Percentiles rank a stretch among this genome's conserved stretches.
Evolutionary conservation across 2,888 invertebrate species (phyloP).

Genomic region (Scelioninae gen. 2): DNA sequence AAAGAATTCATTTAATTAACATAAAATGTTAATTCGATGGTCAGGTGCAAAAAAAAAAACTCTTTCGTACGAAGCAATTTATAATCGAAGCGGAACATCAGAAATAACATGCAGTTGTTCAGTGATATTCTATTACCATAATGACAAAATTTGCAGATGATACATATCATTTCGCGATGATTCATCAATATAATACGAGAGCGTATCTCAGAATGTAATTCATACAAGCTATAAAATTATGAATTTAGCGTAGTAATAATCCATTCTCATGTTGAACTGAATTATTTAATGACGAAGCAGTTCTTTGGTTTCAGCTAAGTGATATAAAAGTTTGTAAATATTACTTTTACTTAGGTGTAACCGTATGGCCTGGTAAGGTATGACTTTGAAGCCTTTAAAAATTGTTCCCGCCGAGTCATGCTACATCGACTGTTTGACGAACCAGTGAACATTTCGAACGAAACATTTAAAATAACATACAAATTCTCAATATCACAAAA

Average conservation of each 20-base stretch:
- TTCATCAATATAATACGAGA: slow-evolving; percentile 42
- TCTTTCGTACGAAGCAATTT: no score
- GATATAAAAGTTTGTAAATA: slow-evolving; percentile 33
- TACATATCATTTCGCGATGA: slow-evolving; percentile 33
- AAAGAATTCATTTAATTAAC: no score
- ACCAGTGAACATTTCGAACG: no score
- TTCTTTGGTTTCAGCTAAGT: slow-evolving; percentile 8
- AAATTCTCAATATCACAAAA: no score
- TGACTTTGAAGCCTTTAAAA: no score
- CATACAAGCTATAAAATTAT: slow-evolving; percentile 14
- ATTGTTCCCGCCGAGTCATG: no score
- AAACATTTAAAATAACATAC: no score
- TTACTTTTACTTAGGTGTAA: slow-evolving; percentile 1
- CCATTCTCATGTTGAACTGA: slow-evolving; percentile 18
- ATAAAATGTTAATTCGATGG: no score
- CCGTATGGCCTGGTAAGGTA: slow-evolving; percentile 12
- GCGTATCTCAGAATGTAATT: slow-evolving; percentile 30
- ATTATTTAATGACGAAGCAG: slow-evolving; percentile 40
- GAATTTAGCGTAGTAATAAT: slow-evolving; percentile 30
- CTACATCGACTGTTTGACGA: no score
- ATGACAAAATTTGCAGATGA: slow-evolving; percentile 38
- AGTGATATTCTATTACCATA: slow-evolving; percentile 38
- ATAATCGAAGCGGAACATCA: no score
- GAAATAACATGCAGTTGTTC: no score
- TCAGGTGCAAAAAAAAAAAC: no score